A percentile compares a stretch with the other conserved stretches of the same genome.
phyloP scores from a whole-genome alignment of 1,140 invertebrate genomes.

The Drosophila varians region DNA sequence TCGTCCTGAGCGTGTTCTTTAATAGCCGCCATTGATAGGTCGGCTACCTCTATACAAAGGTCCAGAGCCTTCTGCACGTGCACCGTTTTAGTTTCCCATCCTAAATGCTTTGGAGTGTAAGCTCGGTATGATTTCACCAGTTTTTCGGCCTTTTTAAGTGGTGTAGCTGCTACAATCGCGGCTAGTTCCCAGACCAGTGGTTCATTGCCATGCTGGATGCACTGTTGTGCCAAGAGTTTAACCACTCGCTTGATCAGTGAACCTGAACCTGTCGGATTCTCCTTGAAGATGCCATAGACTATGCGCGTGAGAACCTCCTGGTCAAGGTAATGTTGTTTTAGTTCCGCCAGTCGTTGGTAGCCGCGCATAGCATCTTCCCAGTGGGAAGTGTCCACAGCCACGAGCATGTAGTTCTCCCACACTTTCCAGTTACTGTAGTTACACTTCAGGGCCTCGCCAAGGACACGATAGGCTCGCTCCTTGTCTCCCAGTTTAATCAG shows the following conservation, averaged over 20 bases:
- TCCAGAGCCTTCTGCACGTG: slow-evolving; percentile 84
- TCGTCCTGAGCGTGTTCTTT: slow-evolving; percentile 57
- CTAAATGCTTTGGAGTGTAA: slow-evolving; percentile 85
- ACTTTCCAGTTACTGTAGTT: slow-evolving; percentile 98
- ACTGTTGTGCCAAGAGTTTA: slow-evolving; percentile 93
- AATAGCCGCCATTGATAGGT: slow-evolving; percentile 79
- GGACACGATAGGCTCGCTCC: slow-evolving; percentile 90
- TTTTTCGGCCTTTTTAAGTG: slow-evolving; percentile 86
- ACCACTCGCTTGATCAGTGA: slow-evolving; percentile 86
- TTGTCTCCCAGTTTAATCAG: slow-evolving; percentile 95
- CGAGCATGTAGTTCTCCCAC: slow-evolving; percentile 97
- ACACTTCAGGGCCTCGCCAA: slow-evolving; percentile 95
- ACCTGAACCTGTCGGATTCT: slow-evolving; percentile 85
- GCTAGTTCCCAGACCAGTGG: slow-evolving; percentile 92
- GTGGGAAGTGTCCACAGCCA: slow-evolving; percentile 90
- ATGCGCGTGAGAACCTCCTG: slow-evolving; percentile 90
- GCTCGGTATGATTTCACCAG: slow-evolving; percentile 87
- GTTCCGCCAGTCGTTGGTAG: slow-evolving; percentile 92
- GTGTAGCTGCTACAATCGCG: slow-evolving; percentile 87
- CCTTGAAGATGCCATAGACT: slow-evolving; percentile 88
- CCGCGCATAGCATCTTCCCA: slow-evolving; percentile 92
- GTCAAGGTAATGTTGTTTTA: slow-evolving; percentile 93
- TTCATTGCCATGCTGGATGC: slow-evolving; percentile 87
- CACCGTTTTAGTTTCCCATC: slow-evolving; percentile 86
- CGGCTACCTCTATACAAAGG: slow-evolving; percentile 84